phyloP scores from a whole-genome alignment of 2,797 vertebrate genomes.

The Numenius phaeopus region DNA sequence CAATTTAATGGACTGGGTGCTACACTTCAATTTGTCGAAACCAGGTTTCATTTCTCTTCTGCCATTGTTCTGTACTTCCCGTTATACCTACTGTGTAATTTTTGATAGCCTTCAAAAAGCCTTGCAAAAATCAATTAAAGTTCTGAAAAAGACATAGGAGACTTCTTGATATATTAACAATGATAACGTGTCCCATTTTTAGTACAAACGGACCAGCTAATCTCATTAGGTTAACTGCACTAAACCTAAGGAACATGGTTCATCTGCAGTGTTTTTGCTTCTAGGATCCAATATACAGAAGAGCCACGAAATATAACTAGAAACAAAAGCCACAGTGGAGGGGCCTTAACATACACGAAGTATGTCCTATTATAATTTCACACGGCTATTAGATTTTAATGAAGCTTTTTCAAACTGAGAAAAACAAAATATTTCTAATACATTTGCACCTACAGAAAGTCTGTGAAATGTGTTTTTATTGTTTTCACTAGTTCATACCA shows the following conservation, averaged over 20 bases:
- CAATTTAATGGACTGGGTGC: neutral
- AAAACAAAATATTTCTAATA: neutral
- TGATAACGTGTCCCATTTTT: neutral
- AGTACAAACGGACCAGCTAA: neutral
- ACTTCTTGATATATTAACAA: neutral
- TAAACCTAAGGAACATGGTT: neutral
- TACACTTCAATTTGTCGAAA: neutral
- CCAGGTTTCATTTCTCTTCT: neutral
- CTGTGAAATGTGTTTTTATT: neutral
- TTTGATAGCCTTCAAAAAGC: neutral
- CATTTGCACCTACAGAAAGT: neutral
- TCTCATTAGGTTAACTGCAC: neutral
- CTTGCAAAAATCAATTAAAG: neutral
- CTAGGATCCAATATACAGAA: neutral
- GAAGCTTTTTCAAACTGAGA: neutral
- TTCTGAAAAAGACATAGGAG: neutral
- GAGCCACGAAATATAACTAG: neutral
- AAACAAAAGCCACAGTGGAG: neutral
- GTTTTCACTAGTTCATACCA: neutral
- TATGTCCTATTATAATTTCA: neutral
- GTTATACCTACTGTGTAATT: neutral
- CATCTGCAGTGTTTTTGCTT: neutral
- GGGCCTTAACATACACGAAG: neutral
- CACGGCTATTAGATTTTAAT: neutral
- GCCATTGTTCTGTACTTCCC: neutral